Evolutionary conservation across 2,113 vertebrate species (phyloP).

Genomic region (Hippotragus niger): DNA sequence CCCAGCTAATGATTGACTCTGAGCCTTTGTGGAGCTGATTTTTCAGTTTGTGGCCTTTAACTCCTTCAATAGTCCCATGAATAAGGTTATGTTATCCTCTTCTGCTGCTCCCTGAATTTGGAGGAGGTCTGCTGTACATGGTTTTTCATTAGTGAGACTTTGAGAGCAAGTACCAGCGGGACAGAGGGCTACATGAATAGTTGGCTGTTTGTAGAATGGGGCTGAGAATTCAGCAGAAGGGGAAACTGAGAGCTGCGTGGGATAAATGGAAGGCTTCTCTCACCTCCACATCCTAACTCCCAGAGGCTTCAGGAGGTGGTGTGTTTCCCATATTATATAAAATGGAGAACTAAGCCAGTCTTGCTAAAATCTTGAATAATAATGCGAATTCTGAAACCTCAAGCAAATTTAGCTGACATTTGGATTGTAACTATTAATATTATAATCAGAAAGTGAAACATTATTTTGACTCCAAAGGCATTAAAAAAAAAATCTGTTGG

Average conservation of each 20-base stretch:
- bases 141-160: not conserved
- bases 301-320: not conserved
- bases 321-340: not conserved
- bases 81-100: not conserved
- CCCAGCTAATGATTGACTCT: not conserved
- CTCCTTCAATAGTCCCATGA: not conserved
- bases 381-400: not conserved
- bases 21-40: not conserved
- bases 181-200: not conserved
- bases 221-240: not conserved
- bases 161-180: not conserved
- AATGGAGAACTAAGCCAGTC: not conserved
- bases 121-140: not conserved
- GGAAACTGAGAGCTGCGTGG: not conserved
- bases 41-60: not conserved
- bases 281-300: not conserved
- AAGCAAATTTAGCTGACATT: conserved; percentile 9
- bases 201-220: not conserved
- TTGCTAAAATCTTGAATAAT: not conserved
- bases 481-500: not conserved
- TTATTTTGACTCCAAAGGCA: not conserved
- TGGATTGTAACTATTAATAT: not conserved
- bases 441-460: conserved; percentile 16
- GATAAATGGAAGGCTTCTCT: not conserved
- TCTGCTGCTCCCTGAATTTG: not conserved